These are phyloP conservation scores for Tachypleus tridentatus DNA, from an alignment of 1,140 invertebrate genomes.

Conservation along the genomic window DNA sequence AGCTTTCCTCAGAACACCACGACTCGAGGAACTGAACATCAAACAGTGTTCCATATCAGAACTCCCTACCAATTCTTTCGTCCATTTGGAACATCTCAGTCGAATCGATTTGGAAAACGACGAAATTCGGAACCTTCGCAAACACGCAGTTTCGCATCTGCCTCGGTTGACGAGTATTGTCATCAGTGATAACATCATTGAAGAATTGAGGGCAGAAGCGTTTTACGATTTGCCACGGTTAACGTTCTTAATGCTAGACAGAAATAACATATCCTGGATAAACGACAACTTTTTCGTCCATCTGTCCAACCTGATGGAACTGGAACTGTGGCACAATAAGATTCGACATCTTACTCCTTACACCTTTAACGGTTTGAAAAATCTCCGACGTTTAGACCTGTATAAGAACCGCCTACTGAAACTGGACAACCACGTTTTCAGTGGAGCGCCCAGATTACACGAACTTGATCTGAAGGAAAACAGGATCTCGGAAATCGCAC, in stretches of 20 bases:
- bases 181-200: slow-evolving; percentile 81
- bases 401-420: slow-evolving; percentile 12
- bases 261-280: slow-evolving; percentile 12
- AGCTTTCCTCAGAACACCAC: background rate
- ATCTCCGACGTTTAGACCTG: slow-evolving; percentile 8
- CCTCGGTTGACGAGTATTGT: slow-evolving; percentile 74
- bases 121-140: slow-evolving; percentile 29
- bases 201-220: slow-evolving; percentile 44
- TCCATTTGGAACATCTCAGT: slow-evolving; percentile 1
- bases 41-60: slow-evolving; percentile 6
- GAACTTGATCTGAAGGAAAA: slow-evolving; percentile 13
- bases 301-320: slow-evolving; percentile 10
- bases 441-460: background rate
- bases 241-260: slow-evolving; percentile 7
- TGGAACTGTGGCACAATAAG: slow-evolving; percentile 9
- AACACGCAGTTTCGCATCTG: slow-evolving; percentile 80
- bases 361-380: slow-evolving; percentile 10
- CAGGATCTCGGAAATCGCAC: slow-evolving; percentile 6
- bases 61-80: background rate
- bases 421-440: slow-evolving; percentile 14
- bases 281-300: slow-evolving; percentile 7
- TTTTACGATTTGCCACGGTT: slow-evolving; percentile 5
- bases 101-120: slow-evolving; percentile 7
- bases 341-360: slow-evolving; percentile 9
- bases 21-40: slow-evolving; percentile 2